These are phyloP conservation scores for Watsonalla cultraria DNA, from an alignment of 2,888 invertebrate genomes.

Conservation along the genomic window DNA sequence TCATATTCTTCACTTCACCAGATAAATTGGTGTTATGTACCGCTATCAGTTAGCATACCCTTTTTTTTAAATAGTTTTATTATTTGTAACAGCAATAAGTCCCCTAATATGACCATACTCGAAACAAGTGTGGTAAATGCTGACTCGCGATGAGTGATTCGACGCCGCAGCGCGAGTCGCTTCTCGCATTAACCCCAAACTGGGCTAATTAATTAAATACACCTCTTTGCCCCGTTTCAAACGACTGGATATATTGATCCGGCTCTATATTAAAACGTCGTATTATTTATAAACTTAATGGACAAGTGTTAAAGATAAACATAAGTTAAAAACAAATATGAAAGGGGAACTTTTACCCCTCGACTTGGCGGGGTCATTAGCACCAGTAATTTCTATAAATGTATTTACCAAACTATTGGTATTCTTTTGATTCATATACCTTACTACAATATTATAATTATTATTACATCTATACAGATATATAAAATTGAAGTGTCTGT, in stretches of 20 bases:
- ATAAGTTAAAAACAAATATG: not conserved
- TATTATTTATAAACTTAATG: no score
- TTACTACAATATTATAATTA: no score
- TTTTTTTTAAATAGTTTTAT: no score
- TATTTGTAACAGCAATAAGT: not conserved
- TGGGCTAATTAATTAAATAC: slow-evolving; percentile 27
- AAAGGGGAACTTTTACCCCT: no score
- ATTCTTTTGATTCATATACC: no score
- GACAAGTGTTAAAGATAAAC: not conserved
- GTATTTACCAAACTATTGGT: not conserved
- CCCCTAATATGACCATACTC: slow-evolving; percentile 4
- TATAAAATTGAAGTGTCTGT: no score
- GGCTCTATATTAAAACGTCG: not conserved
- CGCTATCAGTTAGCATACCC: no score
- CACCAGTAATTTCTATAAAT: no score
- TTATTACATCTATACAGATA: no score
- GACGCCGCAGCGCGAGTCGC: slow-evolving; percentile 12
- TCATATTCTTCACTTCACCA: no score
- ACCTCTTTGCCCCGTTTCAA: slow-evolving; percentile 20
- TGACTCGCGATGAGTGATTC: slow-evolving; percentile 31
- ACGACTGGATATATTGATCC: not conserved
- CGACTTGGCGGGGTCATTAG: no score
- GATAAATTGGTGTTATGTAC: no score
- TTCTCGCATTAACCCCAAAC: slow-evolving; percentile 28
- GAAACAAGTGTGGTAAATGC: slow-evolving; percentile 10